Evolutionary conservation across 2,888 invertebrate species (phyloP), one percentile per base, ranked within the genome.

Genomic region (Drosophila ochracea): DNA sequence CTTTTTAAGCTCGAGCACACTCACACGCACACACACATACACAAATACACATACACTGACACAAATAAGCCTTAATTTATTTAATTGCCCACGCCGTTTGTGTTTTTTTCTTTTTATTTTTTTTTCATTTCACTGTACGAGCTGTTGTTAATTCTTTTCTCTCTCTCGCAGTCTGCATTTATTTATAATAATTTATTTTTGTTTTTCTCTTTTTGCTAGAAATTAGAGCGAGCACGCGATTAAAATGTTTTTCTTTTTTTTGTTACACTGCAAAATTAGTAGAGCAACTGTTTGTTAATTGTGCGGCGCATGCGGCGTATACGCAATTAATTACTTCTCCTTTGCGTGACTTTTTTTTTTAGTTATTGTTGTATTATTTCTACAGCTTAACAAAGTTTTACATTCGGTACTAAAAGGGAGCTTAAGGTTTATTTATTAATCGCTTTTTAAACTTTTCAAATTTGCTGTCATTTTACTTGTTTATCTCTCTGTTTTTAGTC

Each of bases 21-120:
- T 62, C 59, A 71, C 41, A 41, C 39, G 5, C 28, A 28, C 28
- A 47, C 35, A 25, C 25, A 28, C 3, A 52, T 13, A 7, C 0
- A 47, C 60, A 41, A 2, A 7, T 1, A 47, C 57, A 41, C 50
- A 63, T 47, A 68, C 53, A 68, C 64, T 72, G 71, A 72, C 76
- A 82, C 58, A 75, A 72, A 78, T 77, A 78, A 78, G 78, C 73
- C 78, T 85, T 92, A 91, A 92, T 91, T 92, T 91, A 87, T 84
- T 91, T 91, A 92, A 92, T 92, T 92, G 86, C 78, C 75, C 19
- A 66, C 68, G 68, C 68, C 68, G 60, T 67, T 78, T 60, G 54
- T 70, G 33, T 50, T 33, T 21, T 35, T 9, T n/a, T 13, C 13
- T 13, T 33, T 21, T 13, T 13, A 4, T 35, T 16, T 25, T 47